Percentiles rank a stretch among this genome's conserved stretches.
Conservation (phyloP, 2,113 vertebrate species). For the Psophia crepitans region DNA sequence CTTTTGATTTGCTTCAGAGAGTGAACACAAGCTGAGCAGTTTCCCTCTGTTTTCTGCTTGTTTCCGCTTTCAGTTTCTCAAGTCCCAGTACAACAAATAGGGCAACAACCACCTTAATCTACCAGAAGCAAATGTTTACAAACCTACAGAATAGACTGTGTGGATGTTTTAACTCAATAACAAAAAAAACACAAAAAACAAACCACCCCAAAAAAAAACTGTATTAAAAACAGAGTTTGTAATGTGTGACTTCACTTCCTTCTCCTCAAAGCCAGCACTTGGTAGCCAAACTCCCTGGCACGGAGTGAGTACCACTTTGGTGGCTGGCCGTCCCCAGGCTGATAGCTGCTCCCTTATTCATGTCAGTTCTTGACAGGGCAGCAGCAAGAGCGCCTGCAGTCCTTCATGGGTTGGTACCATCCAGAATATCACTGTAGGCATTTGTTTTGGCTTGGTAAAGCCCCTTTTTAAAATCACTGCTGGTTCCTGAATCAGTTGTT, state of each 20-base stretch:
- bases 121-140: conserved; percentile 20
- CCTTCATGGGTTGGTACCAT: neutral
- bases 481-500: neutral
- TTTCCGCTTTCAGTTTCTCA: neutral
- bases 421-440: neutral
- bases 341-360: neutral
- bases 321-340: neutral
- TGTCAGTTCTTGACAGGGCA: neutral
- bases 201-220: neutral
- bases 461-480: neutral
- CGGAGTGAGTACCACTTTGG: fast-evolving
- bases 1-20: neutral
- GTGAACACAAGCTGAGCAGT: neutral
- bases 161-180: neutral
- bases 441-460: neutral
- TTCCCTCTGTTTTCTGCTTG: neutral
- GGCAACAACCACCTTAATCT: neutral
- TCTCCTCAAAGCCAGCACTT: neutral
- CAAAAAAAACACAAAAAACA: neutral
- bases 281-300: neutral
- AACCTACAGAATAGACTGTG: neutral
- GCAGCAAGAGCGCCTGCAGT: neutral
- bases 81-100: neutral
- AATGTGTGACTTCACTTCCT: neutral
- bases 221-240: neutral